Conservation (phyloP, 2,888 invertebrate species). For the Petrolisthes manimaculis region DNA sequence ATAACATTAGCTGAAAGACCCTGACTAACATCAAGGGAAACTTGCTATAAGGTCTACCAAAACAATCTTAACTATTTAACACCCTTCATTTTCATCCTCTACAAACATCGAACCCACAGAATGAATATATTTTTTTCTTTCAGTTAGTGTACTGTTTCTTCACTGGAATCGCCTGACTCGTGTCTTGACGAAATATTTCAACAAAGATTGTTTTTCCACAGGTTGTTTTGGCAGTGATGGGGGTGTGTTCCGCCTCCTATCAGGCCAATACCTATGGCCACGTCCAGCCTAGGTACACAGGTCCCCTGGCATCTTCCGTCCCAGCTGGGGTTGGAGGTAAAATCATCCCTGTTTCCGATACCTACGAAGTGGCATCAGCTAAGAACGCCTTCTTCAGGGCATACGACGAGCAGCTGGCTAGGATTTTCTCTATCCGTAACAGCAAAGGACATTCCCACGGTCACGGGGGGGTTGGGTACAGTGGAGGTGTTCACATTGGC, state of each 20-base stretch:
- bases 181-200: too few relatives aligned
- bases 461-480: constrained; percentile 20
- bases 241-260: constrained; percentile 35
- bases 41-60: too few relatives aligned
- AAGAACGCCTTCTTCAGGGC: constrained; percentile 39
- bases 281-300: background rate
- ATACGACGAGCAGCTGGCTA: constrained; percentile 35
- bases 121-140: too few relatives aligned
- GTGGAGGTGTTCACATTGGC: constrained; percentile 21
- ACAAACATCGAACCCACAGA: too few relatives aligned
- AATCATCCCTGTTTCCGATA: constrained; percentile 46
- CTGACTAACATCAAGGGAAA: too few relatives aligned
- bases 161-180: too few relatives aligned
- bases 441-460: constrained; percentile 21
- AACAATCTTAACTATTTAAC: too few relatives aligned
- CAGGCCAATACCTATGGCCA: constrained; percentile 28
- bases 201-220: too few relatives aligned
- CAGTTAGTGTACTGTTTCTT: too few relatives aligned
- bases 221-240: constrained; percentile 60
- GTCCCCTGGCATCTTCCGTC: background rate
- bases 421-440: constrained; percentile 3
- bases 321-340: constrained; percentile 33
- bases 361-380: constrained; percentile 45
- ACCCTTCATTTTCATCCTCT: too few relatives aligned
- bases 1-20: too few relatives aligned